phyloP scores from a whole-genome alignment of 2,888 invertebrate genomes.

The Fragum fragum region DNA sequence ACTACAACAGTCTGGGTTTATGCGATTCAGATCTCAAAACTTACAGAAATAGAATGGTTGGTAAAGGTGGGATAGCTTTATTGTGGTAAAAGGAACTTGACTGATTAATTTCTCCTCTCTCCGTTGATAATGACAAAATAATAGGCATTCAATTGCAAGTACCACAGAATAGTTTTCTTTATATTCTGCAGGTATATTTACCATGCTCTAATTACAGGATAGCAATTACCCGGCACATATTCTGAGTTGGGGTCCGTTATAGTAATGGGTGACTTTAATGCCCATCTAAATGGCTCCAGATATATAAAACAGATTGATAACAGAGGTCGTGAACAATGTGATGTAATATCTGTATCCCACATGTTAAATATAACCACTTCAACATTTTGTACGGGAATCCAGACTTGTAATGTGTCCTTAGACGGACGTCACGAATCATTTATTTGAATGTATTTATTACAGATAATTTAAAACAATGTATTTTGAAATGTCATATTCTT shows the following conservation, averaged over 20 bases:
- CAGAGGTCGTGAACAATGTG: background rate
- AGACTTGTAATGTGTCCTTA: background rate
- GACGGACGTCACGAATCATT: background rate
- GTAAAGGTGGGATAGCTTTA: constrained; percentile 24
- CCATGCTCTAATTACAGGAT: background rate
- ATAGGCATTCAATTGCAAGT: constrained; percentile 24
- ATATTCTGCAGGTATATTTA: constrained; percentile 12
- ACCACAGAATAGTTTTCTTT: background rate
- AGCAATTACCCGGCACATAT: background rate
- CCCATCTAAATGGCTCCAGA: background rate
- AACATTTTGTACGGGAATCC: background rate
- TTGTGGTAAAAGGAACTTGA: constrained; percentile 14
- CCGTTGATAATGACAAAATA: constrained; percentile 24
- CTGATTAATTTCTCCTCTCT: background rate
- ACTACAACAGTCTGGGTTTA: constrained; percentile 1
- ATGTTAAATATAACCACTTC: background rate
- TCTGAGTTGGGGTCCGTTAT: background rate
- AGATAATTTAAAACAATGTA: background rate
- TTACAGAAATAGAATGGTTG: background rate
- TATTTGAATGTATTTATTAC: constrained; percentile 29
- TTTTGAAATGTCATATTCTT: background rate
- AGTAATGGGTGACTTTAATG: too few relatives aligned
- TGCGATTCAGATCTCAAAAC: background rate
- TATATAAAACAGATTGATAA: constrained; percentile 6
- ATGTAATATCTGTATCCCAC: background rate